Evolutionary conservation across 2,113 vertebrate genomes (phyloP).

Genomic region (Lonchura striata): DNA sequence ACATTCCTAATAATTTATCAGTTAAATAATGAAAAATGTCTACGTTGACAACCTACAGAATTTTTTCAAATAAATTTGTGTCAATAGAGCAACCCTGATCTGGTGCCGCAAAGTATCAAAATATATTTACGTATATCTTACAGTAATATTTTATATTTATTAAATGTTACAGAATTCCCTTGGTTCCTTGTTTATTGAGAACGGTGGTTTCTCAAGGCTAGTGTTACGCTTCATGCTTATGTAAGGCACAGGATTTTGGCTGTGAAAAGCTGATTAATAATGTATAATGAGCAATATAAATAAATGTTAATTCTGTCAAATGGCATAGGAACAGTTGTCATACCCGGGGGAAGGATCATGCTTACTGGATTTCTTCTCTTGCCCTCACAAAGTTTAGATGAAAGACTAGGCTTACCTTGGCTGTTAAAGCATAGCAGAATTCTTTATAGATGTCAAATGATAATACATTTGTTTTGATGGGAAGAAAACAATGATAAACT

Average conservation of each 20-base stretch:
- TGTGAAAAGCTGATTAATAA: conserved; percentile 31
- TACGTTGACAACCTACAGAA: not conserved
- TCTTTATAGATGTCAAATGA: not conserved
- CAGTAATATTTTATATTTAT: not conserved
- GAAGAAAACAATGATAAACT: not conserved
- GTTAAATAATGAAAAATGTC: not conserved
- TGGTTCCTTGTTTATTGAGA: not conserved
- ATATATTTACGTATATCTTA: not conserved
- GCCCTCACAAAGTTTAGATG: not conserved
- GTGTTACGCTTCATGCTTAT: not conserved
- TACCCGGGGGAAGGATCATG: not conserved
- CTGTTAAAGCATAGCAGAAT: not conserved
- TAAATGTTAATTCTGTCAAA: conserved; percentile 4
- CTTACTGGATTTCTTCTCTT: not conserved
- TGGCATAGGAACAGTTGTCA: not conserved
- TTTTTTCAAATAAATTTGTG: not conserved
- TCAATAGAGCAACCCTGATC: not conserved
- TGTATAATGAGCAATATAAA: not conserved
- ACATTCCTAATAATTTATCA: not conserved
- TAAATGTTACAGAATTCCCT: not conserved
- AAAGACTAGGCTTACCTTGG: not conserved
- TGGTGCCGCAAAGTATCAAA: not conserved
- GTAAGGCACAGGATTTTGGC: not conserved
- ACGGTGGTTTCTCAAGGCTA: not conserved
- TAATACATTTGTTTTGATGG: not conserved